Conservation (phyloP, 2,888 invertebrate species). For the Nebria brevicollis region DNA sequence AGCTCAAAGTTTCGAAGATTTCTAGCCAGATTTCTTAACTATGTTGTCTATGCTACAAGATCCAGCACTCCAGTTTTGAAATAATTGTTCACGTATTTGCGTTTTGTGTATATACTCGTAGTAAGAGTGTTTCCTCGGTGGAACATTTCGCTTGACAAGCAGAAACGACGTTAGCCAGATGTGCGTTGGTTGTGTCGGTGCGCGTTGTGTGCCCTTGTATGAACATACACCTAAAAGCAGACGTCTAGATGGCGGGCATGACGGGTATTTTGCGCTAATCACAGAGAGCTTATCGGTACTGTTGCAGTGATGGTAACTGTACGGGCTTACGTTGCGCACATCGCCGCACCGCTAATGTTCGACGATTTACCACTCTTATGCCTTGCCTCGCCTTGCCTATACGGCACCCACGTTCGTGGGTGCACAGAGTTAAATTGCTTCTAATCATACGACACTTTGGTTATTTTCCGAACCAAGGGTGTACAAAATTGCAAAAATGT, state of each 20-base stretch:
- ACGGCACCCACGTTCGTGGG: not conserved
- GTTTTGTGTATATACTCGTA: too few species aligned
- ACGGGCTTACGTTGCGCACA: conserved; percentile 6
- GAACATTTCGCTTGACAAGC: not conserved
- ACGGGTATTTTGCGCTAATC: not conserved
- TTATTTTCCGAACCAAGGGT: conserved; percentile 20
- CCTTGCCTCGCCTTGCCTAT: not conserved
- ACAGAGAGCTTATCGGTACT: conserved; percentile 5
- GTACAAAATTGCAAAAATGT: not conserved
- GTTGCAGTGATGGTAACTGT: conserved; percentile 3
- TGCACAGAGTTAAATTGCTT: conserved; percentile 13
- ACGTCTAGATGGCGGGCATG: conserved; percentile 1
- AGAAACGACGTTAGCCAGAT: conserved; percentile 15
- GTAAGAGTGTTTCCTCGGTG: not conserved
- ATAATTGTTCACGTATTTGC: too few species aligned
- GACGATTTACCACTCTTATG: conserved; percentile 18
- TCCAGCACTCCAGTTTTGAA: too few species aligned
- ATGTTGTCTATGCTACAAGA: too few species aligned
- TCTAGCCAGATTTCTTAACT: too few species aligned
- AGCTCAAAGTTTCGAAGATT: too few species aligned
- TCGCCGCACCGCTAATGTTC: conserved; percentile 17
- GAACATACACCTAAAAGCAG: not conserved
- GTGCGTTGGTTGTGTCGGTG: not conserved
- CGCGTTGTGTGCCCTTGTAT: not conserved
- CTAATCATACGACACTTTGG: conserved; percentile 24